These are phyloP conservation scores for Nibea albiflora DNA, from an alignment of 2,113 vertebrate genomes.

Conservation along the genomic window DNA sequence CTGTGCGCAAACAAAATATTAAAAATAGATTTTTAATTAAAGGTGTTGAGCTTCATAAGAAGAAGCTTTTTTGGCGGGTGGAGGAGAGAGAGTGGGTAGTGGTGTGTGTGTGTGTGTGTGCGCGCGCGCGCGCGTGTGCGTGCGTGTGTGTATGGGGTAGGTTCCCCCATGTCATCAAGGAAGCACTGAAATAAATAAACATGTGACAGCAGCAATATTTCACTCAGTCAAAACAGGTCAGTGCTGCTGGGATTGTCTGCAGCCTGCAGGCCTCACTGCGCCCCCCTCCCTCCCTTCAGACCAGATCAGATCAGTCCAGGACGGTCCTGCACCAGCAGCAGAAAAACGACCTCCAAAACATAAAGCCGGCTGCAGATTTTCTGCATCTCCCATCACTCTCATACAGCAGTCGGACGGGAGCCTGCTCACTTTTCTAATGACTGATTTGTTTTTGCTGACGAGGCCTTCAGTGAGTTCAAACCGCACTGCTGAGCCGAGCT, in stretches of 20 bases:
- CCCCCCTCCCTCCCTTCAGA: background rate
- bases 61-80: background rate
- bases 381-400: conserved; percentile 9
- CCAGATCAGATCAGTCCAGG: no score
- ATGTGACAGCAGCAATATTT: conserved; percentile 58
- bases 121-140: no score
- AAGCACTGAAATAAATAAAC: conserved; percentile 54
- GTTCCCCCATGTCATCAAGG: conserved; percentile 8
- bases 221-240: conserved; percentile 15
- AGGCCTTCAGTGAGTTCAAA: conserved; percentile 36
- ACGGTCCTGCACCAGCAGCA: no score
- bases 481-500: conserved; percentile 23
- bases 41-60: no score
- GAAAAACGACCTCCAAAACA: background rate
- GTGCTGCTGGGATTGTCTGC: background rate
- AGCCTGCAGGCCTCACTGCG: conserved; percentile 12
- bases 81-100: no score
- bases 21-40: background rate
- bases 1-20: background rate
- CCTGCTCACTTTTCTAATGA: conserved; percentile 28
- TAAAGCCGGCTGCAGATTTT: conserved; percentile 29
- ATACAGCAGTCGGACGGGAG: conserved; percentile 44
- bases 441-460: conserved; percentile 52
- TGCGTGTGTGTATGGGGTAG: no score
- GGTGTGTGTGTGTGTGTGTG: no score